Base-by-base conservation (phyloP, 2,797 vertebrate genomes). In the Scyliorhinus canicula region DNA sequence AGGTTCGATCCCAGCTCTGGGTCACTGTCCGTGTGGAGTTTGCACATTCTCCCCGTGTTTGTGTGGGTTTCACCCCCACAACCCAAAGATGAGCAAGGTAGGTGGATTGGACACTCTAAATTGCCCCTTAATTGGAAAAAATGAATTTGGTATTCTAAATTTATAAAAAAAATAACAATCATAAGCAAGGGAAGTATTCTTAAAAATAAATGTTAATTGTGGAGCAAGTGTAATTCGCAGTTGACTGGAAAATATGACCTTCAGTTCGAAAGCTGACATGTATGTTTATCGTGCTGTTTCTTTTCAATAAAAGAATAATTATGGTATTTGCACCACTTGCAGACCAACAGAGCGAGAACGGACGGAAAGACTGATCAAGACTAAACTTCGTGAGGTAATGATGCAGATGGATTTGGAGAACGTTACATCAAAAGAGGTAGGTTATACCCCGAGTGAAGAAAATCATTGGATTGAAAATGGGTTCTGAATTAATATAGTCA, bases 401-500 rank as follows among this genome's bases (percentile, higher is more conserved):
- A 99, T 99, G 99, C 99, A 99, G 97, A 99, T 98, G 74, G 99
- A 99, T 97, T 97, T 99, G 97, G 99, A 99, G 96, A 99, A 99
- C 86, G 98, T 99, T 96, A 99, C 99, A 11, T 98, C 98, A 14
- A 99, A 99, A 96, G 98, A 99, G 98, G 99, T 99, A 96, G 96
- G 97, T 95, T n/a, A 69, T 95, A 19, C 9, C 8, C 9, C 21
- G 26, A 26, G 11, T 26, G 63, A 57, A 88, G 31, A 57, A 57
- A 55, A 74, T 74, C 65, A 69, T 11, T 50, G 26, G 26, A 69
- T 93, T 65, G 63, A 50, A 44, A 50, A 69, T 88, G 35, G 52
- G 1, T 69, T 74, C 93, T 93, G 47, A 93, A 93, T 28, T 47
- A 14, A 35, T 50, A 65, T 93, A 71, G 71, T 35, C 50, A 57